Conservation (phyloP, 92 coral and sea anemone species). For the Epizoanthus scotinus region DNA sequence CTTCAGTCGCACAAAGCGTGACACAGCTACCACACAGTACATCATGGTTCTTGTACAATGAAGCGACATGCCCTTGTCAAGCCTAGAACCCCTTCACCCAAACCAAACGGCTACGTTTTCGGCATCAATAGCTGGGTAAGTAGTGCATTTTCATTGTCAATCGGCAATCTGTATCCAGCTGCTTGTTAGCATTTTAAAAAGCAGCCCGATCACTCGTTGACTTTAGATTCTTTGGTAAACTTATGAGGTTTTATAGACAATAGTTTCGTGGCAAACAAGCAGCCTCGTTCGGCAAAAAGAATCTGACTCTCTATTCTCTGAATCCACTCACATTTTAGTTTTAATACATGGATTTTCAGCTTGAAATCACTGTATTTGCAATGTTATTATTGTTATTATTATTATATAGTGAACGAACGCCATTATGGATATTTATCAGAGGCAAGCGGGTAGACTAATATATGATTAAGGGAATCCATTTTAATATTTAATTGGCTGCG, state of each 20-base stretch:
- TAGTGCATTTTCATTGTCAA: slow-evolving; percentile 1
- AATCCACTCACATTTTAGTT: background rate
- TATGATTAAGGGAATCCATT: background rate
- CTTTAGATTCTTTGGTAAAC: slow-evolving; percentile 5
- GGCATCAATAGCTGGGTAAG: slow-evolving; percentile 99
- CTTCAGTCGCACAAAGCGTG: background rate
- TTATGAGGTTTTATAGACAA: background rate
- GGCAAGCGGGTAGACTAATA: too few species aligned
- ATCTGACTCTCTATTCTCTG: background rate
- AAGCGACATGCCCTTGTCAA: slow-evolving; percentile 93
- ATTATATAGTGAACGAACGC: too few species aligned
- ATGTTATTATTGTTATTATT: too few species aligned
- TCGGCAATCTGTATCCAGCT: background rate
- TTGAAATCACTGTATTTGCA: too few species aligned
- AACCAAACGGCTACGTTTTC: slow-evolving; percentile 81
- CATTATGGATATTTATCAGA: too few species aligned
- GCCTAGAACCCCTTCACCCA: slow-evolving; percentile 63
- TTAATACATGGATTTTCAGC: too few species aligned
- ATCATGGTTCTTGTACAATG: slow-evolving; percentile 49
- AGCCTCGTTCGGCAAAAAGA: background rate
- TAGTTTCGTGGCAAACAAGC: background rate
- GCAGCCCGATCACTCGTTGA: background rate
- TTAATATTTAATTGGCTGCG: background rate
- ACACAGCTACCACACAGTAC: background rate
- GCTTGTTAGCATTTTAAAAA: background rate